Conservation (phyloP, 1,140 invertebrate species). For the Drosophila neocordata region DNA sequence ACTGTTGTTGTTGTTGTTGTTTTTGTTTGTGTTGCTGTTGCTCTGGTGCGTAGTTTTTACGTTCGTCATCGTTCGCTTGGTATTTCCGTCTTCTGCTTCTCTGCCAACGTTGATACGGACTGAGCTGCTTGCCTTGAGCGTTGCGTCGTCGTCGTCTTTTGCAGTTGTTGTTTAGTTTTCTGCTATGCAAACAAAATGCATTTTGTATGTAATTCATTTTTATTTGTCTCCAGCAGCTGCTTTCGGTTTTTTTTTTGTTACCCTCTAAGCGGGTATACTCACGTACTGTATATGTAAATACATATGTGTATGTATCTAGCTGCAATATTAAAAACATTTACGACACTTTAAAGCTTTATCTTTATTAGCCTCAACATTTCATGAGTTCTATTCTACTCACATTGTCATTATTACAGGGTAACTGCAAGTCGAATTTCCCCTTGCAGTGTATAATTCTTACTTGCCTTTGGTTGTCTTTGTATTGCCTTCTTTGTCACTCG, state of each 20-base stretch:
- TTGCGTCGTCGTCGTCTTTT: conserved; percentile 48
- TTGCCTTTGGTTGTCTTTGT: conserved; percentile 9
- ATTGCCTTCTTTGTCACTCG: conserved; percentile 24
- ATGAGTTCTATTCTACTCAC: too few species aligned
- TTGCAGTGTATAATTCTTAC: background rate
- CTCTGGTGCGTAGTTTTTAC: conserved; percentile 77
- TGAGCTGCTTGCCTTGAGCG: conserved; percentile 65
- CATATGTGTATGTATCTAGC: too few species aligned
- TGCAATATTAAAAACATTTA: too few species aligned
- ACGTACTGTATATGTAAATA: too few species aligned
- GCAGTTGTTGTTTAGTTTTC: conserved; percentile 56
- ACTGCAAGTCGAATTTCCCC: background rate
- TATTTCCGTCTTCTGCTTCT: conserved; percentile 75
- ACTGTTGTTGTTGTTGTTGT: conserved; percentile 8
- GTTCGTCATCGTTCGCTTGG: conserved; percentile 78
- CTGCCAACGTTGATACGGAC: conserved; percentile 22
- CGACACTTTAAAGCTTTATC: too few species aligned
- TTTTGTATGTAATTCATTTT: conserved; percentile 48
- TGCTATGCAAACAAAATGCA: conserved; percentile 59
- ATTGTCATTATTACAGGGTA: background rate
- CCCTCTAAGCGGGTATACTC: background rate
- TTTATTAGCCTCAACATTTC: too few species aligned
- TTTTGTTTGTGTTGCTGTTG: conserved; percentile 48
- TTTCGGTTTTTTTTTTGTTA: conserved; percentile 44
- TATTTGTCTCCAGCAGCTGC: conserved; percentile 41